Evolutionary conservation across 2,797 vertebrate species (phyloP), one percentile per base, ranked within the genome.

Genomic region (Kryptopterus vitreolus): DNA sequence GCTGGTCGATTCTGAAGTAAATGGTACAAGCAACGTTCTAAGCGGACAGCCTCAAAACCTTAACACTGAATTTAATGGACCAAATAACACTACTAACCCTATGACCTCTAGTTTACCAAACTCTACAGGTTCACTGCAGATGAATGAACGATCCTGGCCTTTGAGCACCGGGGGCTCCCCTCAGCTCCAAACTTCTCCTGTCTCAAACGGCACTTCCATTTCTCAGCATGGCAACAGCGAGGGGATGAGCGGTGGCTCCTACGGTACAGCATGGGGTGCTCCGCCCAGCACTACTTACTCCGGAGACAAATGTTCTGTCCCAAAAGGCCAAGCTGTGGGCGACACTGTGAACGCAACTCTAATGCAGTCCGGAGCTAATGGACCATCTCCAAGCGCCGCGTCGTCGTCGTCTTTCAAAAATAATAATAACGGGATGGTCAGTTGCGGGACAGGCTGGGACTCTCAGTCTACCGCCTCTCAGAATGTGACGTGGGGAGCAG

Each of bases 71-170:
- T 92, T 94, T 92, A 96, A 95, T 91, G 98, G 97, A 99, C 97
- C 98, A 98, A 99, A 97, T 96, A 96, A 99, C 97, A 98, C 98
- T 93, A 95, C 92, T 97, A 97, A 98, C 94, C 95, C 95, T 93
- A 94, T 96, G 95, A 98, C 96, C 96, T 99, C 98, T 96, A 96
- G 95, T 96, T 96, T 96, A 97, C 96, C 97, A 96, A 98, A 98
- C 96, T 96, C 96, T 92, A 95, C 94, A 90, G 93, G 95, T 94
- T 96, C 95, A 87, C 91, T 94, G 93, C 96, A 96, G 87, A 94
- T 94, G 87, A 94, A 86, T 8, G 96, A 96, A 88, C 89, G 92
- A 90, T 93, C 95, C 91, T 96, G 95, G 95, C 93, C 95, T 65
- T 90, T 94, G 95, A 95, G 95, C 92, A 94, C 94, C 93, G 96